Evolutionary conservation across 1,140 invertebrate genomes (phyloP), one percentile per base, ranked within the genome.

Genomic region (Leguminivora glycinivorella): DNA sequence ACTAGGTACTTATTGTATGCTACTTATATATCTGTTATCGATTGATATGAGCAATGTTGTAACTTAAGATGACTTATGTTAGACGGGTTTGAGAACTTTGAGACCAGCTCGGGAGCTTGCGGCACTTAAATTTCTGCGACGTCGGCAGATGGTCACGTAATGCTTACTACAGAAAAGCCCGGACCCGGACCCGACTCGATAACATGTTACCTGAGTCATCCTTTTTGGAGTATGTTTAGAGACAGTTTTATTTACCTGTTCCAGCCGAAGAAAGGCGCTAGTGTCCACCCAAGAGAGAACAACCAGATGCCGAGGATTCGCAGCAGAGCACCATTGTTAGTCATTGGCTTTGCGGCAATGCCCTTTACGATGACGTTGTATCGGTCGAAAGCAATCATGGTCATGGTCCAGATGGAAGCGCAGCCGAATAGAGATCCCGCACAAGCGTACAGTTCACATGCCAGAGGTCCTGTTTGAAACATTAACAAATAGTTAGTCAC

Each of bases 361-460:
- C 95, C 93, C 83, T 96, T 96, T 31, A 97, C 96, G 83, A 98
- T 97, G 58, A 97, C 96, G 81, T 96, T 96, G 92, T 97, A 97
- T 78, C 97, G 94, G 85, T 98, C 97, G 72, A 97, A 94, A 56
- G 96, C 95, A 73, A 98, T 97, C 93, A 95, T 94, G 1, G 95
- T 95, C 95, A 97, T 96, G 7, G 96, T 95, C 95, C 96, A 97
- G 77, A 98, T 97, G 40, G 96, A 97, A 72, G 93, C 94, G 84
- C 96, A 95, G 63, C 96, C 96, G 76, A 95, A 97, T 68, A 97
- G 92, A 9, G 96, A 97, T 31, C 96, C 97, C 70, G 94, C 92
- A 82, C 96, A 94, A 38, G 94, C 96, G 81, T 97, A 97, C 1
- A 98, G 80, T 84, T 97, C 95, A 85, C 96, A 98, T 87, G 96